These are phyloP conservation scores for Psilopogon haemacephalus DNA, from an alignment of 2,113 vertebrate species.

Conservation along the genomic window DNA sequence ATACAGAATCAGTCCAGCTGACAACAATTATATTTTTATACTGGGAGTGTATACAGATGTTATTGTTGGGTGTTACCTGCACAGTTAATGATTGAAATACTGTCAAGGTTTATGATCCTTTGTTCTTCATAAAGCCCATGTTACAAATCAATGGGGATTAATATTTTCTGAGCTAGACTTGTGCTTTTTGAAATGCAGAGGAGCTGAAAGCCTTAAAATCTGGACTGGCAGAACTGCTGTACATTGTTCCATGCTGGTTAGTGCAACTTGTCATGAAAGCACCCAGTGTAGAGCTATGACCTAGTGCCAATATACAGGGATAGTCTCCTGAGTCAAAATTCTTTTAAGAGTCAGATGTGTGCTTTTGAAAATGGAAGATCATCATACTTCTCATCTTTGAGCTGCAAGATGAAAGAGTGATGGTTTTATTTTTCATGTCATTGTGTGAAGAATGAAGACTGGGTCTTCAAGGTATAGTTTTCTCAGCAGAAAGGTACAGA, in stretches of 20 bases:
- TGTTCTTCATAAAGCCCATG: background rate
- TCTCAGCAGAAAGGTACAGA: background rate
- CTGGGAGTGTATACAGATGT: too few relatives aligned
- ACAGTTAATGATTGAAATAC: background rate
- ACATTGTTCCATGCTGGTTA: background rate
- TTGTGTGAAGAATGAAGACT: background rate
- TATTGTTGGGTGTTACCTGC: too few relatives aligned
- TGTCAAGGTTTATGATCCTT: background rate
- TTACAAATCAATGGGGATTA: background rate
- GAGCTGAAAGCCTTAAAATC: background rate
- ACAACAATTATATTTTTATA: too few relatives aligned
- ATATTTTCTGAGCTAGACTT: background rate
- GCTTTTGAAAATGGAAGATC: background rate
- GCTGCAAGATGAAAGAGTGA: background rate
- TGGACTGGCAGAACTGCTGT: background rate
- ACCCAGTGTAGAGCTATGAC: background rate
- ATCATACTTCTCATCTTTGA: background rate
- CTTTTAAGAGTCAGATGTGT: background rate
- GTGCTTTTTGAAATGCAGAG: background rate
- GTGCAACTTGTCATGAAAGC: background rate
- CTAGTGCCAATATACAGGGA: background rate
- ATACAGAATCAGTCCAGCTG: too few relatives aligned
- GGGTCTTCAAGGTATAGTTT: background rate
- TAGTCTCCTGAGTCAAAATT: background rate
- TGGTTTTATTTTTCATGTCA: background rate